Base-by-base conservation (phyloP, 2,888 invertebrate species). In the Coleophora flavipennella region DNA sequence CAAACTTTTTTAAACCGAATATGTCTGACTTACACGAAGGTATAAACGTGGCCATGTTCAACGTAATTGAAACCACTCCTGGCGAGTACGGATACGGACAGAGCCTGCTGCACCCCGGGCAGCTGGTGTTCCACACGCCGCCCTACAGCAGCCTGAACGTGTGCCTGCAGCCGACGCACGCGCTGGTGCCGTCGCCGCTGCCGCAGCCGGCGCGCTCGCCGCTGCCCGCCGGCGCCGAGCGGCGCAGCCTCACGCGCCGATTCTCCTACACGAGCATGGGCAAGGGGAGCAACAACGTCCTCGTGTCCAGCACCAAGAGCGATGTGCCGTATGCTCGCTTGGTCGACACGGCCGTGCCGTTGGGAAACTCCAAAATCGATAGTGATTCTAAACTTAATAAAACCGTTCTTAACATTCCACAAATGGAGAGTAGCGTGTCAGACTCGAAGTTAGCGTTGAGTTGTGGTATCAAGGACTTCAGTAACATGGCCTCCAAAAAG, bases 1-100 rank as follows among this genome's bases (percentile, higher is more conserved):
- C 89, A 9, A 90, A 90, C 50, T 97, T 97, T 75, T 94, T 98
- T 51, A 93, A 94, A 60, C 95, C 96, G 0, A 92, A 89, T 46
- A 86, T 90, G 20, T 90, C 91, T 42, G 95, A 95, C 75, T 78
- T 93, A 31, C 89, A 89, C 41, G 95, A 95, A 55, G 94, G 94
- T 2, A 88, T 92, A 29, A 95, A 95, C 58, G 89, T 95, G 41
- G 94, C 95, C 2, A 89, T 91, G 49, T 92, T 92, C 57, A 88
- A 90, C 85, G 87, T 85, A 27, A 72, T 75, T 44, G 91, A 94
- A 58, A 91, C 92, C 36, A 85, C 88, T 13, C 90, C 91, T 2
- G 91, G 91, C 54, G 96, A 96, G 64, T 94, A 91, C 54, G 97
- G 96, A 0, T 98, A 95, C 64, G 97, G 97, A 0, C 97, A 98